These are phyloP conservation scores for Melanotus villosus DNA, from an alignment of 2,888 invertebrate genomes.

Conservation along the genomic window DNA sequence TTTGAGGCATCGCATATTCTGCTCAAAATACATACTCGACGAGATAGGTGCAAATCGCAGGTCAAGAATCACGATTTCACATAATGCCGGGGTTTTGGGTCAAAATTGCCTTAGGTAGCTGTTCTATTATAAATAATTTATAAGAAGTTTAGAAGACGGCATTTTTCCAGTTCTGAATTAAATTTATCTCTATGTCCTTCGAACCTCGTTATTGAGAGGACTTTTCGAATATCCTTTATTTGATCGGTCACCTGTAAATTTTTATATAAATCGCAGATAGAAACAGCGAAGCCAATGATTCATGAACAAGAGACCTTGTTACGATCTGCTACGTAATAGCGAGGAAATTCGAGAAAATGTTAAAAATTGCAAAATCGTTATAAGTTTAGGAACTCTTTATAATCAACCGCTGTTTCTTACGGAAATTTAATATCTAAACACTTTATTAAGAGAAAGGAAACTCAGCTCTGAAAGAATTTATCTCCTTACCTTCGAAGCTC, in stretches of 20 bases:
- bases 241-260: not conserved
- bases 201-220: not conserved
- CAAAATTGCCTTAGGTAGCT: not conserved
- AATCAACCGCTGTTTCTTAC: no score
- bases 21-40: constrained; percentile 32
- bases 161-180: not conserved
- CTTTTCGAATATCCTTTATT: not conserved
- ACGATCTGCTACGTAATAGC: no score
- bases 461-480: no score
- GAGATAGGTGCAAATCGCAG: constrained; percentile 34
- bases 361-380: no score
- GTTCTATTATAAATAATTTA: constrained; percentile 23
- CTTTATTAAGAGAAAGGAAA: no score
- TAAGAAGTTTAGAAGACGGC: constrained; percentile 1
- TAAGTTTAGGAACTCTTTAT: no score
- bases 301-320: no score
- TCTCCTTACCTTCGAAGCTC: no score
- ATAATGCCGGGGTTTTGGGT: constrained; percentile 15
- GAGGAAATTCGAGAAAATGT: no score
- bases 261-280: not conserved
- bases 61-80: constrained; percentile 23
- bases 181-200: not conserved
- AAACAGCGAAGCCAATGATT: no score
- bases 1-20: constrained; percentile 29
- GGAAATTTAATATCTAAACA: no score